Evolutionary conservation across 2,888 invertebrate genomes (phyloP), one percentile per base, ranked within the genome.

Genomic region (Pheosia gnoma): DNA sequence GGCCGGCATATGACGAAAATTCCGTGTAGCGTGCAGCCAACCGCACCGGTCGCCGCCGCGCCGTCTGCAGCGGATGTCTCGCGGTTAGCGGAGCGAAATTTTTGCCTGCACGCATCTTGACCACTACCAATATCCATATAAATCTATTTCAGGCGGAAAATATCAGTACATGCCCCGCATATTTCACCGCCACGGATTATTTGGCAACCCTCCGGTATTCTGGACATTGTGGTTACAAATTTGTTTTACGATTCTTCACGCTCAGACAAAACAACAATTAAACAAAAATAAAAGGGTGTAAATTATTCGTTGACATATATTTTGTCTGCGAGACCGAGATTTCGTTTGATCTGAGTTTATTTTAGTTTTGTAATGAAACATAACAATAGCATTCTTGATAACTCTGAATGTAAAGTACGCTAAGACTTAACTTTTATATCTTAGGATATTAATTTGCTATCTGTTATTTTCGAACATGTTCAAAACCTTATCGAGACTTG

Each of bases 81-180:
- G 78, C 67, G 75, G 75, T 74, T 63, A 61, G 52, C 67, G 68
- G 56, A 67, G 63, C 65, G 66, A 66, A 63, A 78, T 72, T 60
- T 72, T 67, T 71, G 68, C 77, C 63, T 53, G 66, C 71, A 77
- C 81, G 78, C 79, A 77, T 79, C 80, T 80, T 81, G 76, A 78
- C 71, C 64, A 69, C 62, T 61, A 54, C 59, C 38, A 61, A 61
- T 63, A 68, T 70, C 71, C 66, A 73, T 72, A 74, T 71, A 61
- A 74, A 59, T 68, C 59, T 71, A 76, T 71, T 75, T 71, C 47
- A 47, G 47, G n/a, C 47, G 11, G 47, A 47, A 74, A 76, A 74
- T 75, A 74, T 68, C 58, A 63, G 58, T 64, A 74, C 68, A 69
- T 71, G 71, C 71, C 66, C 62, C 61, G 59, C 64, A 68, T 71